phyloP scores from a whole-genome alignment of 2,888 invertebrate genomes.

The Mesochorus sp. region DNA sequence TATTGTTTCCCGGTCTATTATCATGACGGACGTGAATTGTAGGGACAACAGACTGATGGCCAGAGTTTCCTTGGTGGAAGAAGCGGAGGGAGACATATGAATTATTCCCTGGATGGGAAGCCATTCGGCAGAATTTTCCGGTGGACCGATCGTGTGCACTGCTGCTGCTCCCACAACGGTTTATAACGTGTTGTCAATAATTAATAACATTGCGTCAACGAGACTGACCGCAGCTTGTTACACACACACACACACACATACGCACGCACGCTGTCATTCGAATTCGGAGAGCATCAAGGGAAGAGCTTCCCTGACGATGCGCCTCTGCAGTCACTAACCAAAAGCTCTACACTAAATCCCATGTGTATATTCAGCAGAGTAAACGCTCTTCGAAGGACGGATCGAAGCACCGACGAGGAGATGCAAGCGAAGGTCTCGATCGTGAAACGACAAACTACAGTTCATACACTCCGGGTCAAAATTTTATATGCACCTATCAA shows the following conservation, averaged over 20 bases:
- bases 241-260: neutral
- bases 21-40: neutral
- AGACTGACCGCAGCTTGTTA: neutral
- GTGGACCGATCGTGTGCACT: constrained; percentile 36
- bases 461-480: too few species aligned
- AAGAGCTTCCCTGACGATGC: constrained; percentile 12
- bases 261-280: constrained; percentile 2
- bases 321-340: constrained; percentile 11
- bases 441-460: too few species aligned
- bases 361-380: constrained; percentile 37
- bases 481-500: too few species aligned
- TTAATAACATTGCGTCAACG: constrained; percentile 67
- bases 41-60: neutral
- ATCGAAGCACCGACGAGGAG: constrained; percentile 37
- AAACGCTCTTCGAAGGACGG: constrained; percentile 40
- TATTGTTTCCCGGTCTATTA: neutral
- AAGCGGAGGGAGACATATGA: constrained; percentile 65
- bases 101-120: constrained; percentile 68
- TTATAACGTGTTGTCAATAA: constrained; percentile 76
- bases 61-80: neutral
- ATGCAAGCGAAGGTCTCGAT: too few species aligned
- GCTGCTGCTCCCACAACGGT: constrained; percentile 73
- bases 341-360: constrained; percentile 9
- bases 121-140: constrained; percentile 67
- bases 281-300: constrained; percentile 15